Conservation (phyloP, 2,888 invertebrate genomes). For the Acrobasis consociella region DNA sequence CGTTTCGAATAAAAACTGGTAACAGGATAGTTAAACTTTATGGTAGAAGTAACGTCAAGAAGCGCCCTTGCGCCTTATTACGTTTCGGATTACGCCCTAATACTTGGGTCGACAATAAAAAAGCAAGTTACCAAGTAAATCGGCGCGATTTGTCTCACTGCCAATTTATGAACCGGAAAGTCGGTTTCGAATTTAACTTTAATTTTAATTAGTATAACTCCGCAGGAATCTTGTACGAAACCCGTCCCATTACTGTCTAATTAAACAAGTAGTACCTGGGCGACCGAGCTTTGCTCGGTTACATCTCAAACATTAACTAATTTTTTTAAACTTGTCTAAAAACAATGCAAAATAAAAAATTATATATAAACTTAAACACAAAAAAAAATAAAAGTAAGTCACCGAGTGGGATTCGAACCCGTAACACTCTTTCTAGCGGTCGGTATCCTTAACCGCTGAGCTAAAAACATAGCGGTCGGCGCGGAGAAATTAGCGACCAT, state of each 20-base stretch:
- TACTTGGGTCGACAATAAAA: slow-evolving; percentile 29
- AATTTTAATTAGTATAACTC: slow-evolving; percentile 1
- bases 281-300: no score
- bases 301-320: no score
- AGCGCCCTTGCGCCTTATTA: slow-evolving; percentile 28
- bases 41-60: slow-evolving; percentile 37
- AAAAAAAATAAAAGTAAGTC: no score
- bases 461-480: no score
- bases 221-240: not conserved
- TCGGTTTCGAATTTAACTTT: not conserved
- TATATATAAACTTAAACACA: no score
- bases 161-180: not conserved
- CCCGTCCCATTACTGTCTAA: slow-evolving; percentile 9
- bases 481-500: no score
- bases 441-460: no score
- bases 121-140: slow-evolving; percentile 7
- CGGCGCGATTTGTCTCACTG: not conserved
- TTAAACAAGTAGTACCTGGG: slow-evolving; percentile 1
- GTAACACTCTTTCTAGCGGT: no score
- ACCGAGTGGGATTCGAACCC: no score
- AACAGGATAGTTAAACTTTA: slow-evolving; percentile 44
- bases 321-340: no score
- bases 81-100: slow-evolving; percentile 13
- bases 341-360: no score
- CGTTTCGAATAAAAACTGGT: slow-evolving; percentile 41